Conservation (phyloP, 2,888 invertebrate species). For the Oscheius myriophilus region DNA sequence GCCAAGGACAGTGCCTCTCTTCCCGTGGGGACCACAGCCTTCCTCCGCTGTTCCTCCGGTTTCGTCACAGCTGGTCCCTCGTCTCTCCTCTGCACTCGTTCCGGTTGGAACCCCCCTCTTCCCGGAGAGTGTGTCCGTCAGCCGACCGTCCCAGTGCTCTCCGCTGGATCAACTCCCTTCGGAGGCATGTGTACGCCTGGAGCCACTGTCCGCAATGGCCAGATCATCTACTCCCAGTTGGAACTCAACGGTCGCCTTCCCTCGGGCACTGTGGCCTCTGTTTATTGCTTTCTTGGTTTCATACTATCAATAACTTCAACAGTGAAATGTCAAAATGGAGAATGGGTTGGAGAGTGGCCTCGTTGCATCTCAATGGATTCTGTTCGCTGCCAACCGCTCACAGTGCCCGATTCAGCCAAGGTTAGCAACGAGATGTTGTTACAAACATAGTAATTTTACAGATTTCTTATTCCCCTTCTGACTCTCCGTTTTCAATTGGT, state of each 20-base stretch:
- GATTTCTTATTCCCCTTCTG: slow-evolving; percentile 34
- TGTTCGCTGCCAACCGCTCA: slow-evolving; percentile 18
- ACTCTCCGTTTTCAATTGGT: slow-evolving; percentile 33
- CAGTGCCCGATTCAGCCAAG: not conserved
- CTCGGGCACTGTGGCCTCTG: slow-evolving; percentile 40
- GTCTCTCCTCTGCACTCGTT: slow-evolving; percentile 43
- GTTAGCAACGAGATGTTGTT: not conserved
- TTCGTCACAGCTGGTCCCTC: slow-evolving; percentile 34
- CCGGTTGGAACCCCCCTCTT: slow-evolving; percentile 44
- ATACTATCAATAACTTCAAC: slow-evolving; percentile 33
- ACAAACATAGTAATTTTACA: slow-evolving; percentile 23
- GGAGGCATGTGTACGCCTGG: slow-evolving; percentile 6
- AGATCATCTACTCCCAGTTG: slow-evolving; percentile 21
- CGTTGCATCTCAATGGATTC: slow-evolving; percentile 11
- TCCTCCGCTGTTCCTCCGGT: slow-evolving; percentile 47
- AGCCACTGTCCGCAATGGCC: slow-evolving; percentile 17
- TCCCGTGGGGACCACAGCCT: slow-evolving; percentile 54
- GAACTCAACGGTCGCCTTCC: slow-evolving; percentile 29
- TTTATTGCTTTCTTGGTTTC: slow-evolving; percentile 41
- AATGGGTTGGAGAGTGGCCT: slow-evolving; percentile 29
- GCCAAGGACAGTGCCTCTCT: slow-evolving; percentile 1
- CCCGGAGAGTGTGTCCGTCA: slow-evolving; percentile 1
- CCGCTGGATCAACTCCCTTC: not conserved
- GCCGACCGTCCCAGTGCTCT: not conserved
- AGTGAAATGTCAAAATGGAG: slow-evolving; percentile 31